Conservation (phyloP, 2,888 invertebrate genomes). For the Nycteola revayana region DNA sequence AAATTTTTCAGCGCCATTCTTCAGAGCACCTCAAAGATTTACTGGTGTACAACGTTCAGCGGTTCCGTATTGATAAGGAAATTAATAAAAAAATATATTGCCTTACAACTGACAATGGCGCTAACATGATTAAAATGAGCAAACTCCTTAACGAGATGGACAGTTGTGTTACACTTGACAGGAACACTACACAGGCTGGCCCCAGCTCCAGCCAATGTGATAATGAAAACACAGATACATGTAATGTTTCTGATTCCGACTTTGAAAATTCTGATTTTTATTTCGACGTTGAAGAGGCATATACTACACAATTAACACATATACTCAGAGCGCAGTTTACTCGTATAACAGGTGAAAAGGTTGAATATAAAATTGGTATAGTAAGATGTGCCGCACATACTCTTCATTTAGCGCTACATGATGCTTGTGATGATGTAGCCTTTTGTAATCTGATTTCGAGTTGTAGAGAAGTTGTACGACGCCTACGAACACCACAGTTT, state of each 20-base stretch:
- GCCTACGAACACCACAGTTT: slow-evolving; percentile 8
- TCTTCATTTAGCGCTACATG: slow-evolving; percentile 11
- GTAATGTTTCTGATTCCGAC: too few species aligned
- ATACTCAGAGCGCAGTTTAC: too few species aligned
- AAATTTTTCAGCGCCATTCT: slow-evolving; percentile 10
- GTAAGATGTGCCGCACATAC: slow-evolving; percentile 14
- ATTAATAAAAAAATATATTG: slow-evolving; percentile 7
- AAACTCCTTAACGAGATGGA: slow-evolving; percentile 1
- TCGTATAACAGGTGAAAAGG: too few species aligned
- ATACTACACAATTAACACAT: too few species aligned
- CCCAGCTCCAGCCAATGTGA: too few species aligned
- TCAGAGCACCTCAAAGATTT: slow-evolving; percentile 10
- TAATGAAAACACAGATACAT: too few species aligned
- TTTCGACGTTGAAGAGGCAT: too few species aligned
- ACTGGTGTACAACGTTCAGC: slow-evolving; percentile 6
- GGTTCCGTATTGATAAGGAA: slow-evolving; percentile 7
- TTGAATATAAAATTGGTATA: background rate
- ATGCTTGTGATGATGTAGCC: slow-evolving; percentile 9
- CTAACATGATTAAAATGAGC: slow-evolving; percentile 12
- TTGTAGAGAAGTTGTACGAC: slow-evolving; percentile 11
- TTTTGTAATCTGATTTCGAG: slow-evolving; percentile 5
- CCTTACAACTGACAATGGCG: slow-evolving; percentile 6
- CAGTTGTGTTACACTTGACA: too few species aligned
- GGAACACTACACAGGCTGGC: too few species aligned
- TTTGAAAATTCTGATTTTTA: too few species aligned